Evolutionary conservation across 2,113 vertebrate genomes (phyloP).

Genomic region (Oncorhynchus keta): DNA sequence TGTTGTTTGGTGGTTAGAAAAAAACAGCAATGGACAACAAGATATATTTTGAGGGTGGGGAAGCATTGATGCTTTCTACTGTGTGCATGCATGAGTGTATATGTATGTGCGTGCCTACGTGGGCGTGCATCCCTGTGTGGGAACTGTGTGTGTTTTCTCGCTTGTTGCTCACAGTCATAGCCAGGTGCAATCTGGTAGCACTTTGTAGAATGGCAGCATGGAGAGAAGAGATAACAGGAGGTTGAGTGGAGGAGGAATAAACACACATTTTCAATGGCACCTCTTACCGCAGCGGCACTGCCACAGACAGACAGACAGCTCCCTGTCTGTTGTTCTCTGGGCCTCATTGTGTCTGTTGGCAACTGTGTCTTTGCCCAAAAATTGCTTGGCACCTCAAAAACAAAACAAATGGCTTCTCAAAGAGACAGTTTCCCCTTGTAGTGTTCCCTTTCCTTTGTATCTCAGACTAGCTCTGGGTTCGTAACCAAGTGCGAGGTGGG

Average conservation of each 20-base stretch:
- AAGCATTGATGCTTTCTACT: background rate
- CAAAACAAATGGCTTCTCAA: background rate
- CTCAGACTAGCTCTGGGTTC: background rate
- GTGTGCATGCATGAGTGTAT: background rate
- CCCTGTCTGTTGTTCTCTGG: background rate
- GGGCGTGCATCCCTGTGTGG: background rate
- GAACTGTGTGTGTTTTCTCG: background rate
- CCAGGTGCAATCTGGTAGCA: background rate
- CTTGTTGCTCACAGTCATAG: background rate
- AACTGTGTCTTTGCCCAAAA: background rate
- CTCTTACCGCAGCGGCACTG: background rate
- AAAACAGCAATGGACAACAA: background rate
- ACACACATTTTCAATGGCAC: background rate
- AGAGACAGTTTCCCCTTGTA: background rate
- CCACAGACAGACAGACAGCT: background rate
- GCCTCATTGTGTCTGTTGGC: background rate
- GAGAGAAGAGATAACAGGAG: conserved; percentile 3
- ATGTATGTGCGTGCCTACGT: background rate
- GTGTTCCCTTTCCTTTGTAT: background rate
- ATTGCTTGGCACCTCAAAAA: background rate
- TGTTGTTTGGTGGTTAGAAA: background rate
- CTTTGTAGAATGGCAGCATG: background rate
- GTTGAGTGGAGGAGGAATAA: background rate
- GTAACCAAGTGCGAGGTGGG: too few relatives aligned
- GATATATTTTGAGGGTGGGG: background rate